Conservation (phyloP, 1,140 invertebrate genomes). For the Apocrypta bakeri region DNA sequence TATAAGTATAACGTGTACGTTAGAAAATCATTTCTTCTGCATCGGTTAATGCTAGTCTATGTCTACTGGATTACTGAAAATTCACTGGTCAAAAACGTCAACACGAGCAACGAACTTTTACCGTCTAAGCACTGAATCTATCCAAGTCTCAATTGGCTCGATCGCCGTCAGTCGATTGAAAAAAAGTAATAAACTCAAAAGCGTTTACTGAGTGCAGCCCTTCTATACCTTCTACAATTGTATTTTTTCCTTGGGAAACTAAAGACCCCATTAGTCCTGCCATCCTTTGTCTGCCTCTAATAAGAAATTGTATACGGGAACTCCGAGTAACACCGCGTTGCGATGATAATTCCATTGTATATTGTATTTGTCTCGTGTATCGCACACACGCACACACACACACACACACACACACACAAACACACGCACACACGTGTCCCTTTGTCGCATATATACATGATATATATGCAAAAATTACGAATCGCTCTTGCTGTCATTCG, state of each 20-base stretch:
- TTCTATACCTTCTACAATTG: neutral
- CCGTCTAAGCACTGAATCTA: neutral
- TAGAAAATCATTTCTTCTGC: neutral
- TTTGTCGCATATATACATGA: neutral
- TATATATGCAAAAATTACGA: neutral
- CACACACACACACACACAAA: neutral
- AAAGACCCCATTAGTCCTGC: constrained; percentile 12
- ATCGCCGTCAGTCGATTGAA: neutral
- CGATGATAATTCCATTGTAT: neutral
- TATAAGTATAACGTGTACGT: too few species aligned
- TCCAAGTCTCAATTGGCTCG: neutral
- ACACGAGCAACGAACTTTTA: too few species aligned
- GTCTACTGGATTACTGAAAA: neutral
- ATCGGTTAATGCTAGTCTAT: neutral
- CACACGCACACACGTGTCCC: neutral
- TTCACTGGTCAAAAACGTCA: neutral
- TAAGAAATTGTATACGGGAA: constrained; percentile 27
- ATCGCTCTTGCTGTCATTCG: constrained; percentile 17
- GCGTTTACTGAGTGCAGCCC: constrained; percentile 22
- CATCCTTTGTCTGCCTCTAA: constrained; percentile 34
- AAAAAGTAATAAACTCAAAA: constrained; percentile 21
- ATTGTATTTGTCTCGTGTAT: too few species aligned
- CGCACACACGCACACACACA: neutral
- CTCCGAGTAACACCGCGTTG: constrained; percentile 26
- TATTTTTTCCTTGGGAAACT: neutral